phyloP scores from a whole-genome alignment of 2,113 vertebrate genomes.

The Bagarius yarrelli region DNA sequence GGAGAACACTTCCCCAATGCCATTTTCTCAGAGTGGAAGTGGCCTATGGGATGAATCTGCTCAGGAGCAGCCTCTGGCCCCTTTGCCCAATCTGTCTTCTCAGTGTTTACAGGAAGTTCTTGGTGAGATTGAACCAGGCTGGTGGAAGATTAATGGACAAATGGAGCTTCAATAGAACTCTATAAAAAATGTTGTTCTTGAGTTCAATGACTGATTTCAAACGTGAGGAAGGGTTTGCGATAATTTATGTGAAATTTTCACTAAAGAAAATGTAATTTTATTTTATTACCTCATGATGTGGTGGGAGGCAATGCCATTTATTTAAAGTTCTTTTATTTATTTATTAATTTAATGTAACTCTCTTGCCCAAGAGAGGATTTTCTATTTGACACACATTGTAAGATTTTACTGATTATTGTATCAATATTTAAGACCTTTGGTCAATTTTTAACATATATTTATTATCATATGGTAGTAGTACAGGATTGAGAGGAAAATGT shows the following conservation, averaged over 20 bases:
- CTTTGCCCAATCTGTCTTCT: conserved; percentile 49
- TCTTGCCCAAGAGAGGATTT: conserved; percentile 1
- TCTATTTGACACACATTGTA: neutral
- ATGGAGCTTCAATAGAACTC: conserved; percentile 42
- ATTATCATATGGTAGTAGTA: conserved; percentile 20
- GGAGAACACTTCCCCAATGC: conserved; percentile 36
- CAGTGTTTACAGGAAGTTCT: conserved; percentile 54
- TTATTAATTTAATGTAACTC: neutral
- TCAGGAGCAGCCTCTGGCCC: conserved; percentile 40
- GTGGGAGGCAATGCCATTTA: neutral
- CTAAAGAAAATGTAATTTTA: neutral
- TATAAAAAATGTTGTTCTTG: neutral
- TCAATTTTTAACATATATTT: conserved; percentile 31
- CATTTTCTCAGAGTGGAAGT: conserved; percentile 14
- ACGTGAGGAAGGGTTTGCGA: neutral
- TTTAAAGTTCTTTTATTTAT: conserved; percentile 2
- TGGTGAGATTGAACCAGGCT: conserved; percentile 48
- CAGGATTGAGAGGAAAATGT: neutral
- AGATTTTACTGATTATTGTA: conserved; percentile 9
- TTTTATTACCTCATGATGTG: neutral
- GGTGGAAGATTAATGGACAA: conserved; percentile 51
- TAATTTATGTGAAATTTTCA: neutral
- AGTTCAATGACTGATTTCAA: neutral
- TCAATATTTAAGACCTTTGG: conserved; percentile 13
- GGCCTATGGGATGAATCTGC: conserved; percentile 33